A percentile compares a stretch with the other conserved stretches of the same genome.
Evolutionary conservation across 2,888 invertebrate genomes (phyloP).

Genomic region (Drosophila recens): DNA sequence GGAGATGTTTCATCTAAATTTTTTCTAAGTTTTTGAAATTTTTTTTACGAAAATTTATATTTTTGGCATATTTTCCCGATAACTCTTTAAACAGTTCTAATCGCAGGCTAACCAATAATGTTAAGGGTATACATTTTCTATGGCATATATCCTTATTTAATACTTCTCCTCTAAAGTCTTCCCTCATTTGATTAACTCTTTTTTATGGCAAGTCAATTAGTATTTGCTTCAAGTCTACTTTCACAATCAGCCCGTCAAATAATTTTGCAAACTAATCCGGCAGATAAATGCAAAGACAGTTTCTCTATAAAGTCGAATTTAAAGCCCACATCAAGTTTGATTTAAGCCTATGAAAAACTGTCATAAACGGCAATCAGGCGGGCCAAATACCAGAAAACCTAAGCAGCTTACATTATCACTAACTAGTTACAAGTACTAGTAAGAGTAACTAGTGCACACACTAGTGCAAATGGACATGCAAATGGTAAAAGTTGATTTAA

Average conservation of each 20-base stretch:
- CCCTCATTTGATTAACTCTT: slow-evolving; percentile 2
- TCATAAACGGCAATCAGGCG: slow-evolving; percentile 51
- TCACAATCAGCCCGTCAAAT: slow-evolving; percentile 24
- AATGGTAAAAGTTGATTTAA: slow-evolving; percentile 42
- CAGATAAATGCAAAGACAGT: slow-evolving; percentile 7
- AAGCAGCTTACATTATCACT: slow-evolving; percentile 53
- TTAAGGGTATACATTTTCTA: background rate
- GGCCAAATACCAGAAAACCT: slow-evolving; percentile 47
- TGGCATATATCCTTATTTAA: background rate
- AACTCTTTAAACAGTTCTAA: too few species aligned
- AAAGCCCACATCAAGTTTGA: slow-evolving; percentile 40
- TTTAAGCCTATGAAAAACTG: slow-evolving; percentile 39
- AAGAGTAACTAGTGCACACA: slow-evolving; percentile 2
- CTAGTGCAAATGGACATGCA: slow-evolving; percentile 12
- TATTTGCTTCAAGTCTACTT: slow-evolving; percentile 27
- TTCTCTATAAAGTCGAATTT: background rate
- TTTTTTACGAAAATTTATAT: too few species aligned
- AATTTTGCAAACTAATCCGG: slow-evolving; percentile 40
- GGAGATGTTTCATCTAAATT: too few species aligned
- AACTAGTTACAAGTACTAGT: slow-evolving; percentile 17
- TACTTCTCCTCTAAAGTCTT: background rate
- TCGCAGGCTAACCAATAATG: too few species aligned
- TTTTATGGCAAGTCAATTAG: slow-evolving; percentile 18
- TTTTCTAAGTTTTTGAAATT: too few species aligned
- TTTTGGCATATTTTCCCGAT: too few species aligned